Evolutionary conservation across 2,113 vertebrate genomes (phyloP), one percentile per base, ranked within the genome.

Genomic region (Seriola aureovittata): DNA sequence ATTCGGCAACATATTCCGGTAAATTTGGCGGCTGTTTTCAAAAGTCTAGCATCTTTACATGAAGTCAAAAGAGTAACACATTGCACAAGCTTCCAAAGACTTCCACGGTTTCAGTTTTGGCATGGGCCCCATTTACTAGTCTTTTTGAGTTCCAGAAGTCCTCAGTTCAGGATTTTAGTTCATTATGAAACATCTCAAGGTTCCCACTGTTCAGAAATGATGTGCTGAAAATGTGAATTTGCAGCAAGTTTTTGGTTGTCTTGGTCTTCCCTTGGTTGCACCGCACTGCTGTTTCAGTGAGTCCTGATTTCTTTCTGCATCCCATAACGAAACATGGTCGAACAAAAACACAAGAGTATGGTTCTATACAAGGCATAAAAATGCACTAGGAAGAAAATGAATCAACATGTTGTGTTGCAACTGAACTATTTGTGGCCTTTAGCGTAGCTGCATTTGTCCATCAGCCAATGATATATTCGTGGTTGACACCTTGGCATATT

Each of bases 51-150:
- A 88, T 93, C 86, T 91, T 91, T 89, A 92, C 89, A 88, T 82
- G 68, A 88, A 93, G 89, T 92, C 84, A 89, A 89, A 94, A 90
- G 68, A 88, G 82, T 91, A 90, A 90, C 86, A 92, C 86, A 81
- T 85, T 89, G 84, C 86, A 92, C 88, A 92, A 89, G 81, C 71
- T 87, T 93, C 84, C 86, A 89, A 89, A 88, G 75, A 91, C 77
- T 69, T 92, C 91, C 80, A 77, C 48, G 12, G 67, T 78, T 82
- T 88, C 70, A 46, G 66, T 73, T 90, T 89, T 89, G 89, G 78
- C 80, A 38, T 84, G 60, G 74, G 82, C 74, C 86, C 76, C 9
- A 46, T 77, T 70, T 82, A 19, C 36, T 78, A 77, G 87, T 86
- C 83, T 85, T 63, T 83, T 67, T 63, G 38, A 80, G 82, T 72